Base-by-base conservation (phyloP, 2,113 vertebrate species). In the Natator depressus region DNA sequence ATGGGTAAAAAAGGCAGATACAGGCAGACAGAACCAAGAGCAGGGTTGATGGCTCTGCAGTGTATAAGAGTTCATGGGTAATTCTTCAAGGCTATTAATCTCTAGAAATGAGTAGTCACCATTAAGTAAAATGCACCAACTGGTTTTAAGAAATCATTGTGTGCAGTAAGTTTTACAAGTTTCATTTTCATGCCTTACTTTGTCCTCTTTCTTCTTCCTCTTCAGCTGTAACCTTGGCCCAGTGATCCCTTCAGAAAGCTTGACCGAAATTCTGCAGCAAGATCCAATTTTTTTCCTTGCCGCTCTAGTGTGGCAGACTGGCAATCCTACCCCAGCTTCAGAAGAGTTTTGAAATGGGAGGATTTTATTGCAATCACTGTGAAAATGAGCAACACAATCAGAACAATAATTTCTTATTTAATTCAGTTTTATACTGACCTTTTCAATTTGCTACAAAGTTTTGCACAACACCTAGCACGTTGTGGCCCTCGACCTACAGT, bases 391-490 rank as follows among this genome's bases (percentile, higher is more conserved):
- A 84, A 25, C 1, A 75, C 88, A 89, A 84, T 38, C 8, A 92
- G 8, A 81, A 0, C 5, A 51, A 2, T 1, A 0, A 1, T 55
- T 76, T 84, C 0, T 7, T 87, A 84, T 50, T 8, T 72, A 19
- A 85, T 29, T 80, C 90, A 35, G 59, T 0, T 93, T 90, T 86
- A 78, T 1, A 84, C 3, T 47, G 3, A 79, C n/a, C 47, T 31
- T 55, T 93, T 93, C 93, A 47, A 62, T 62, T 62, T 35, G 29
- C 59, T 62, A 90, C n/a, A 47, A 82, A 50, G 29, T 35, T 80
- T 11, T 53, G 6, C 5, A n/a, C 54, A 3, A 2, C 31, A 35
- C 50, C 10, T 87, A 11, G 69, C 1, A 1, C 31, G 3, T 9
- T 24, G 69, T 46, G 82, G 11, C 14, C 1, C 13, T 6, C 65